These are phyloP conservation scores for Trachelus tabidus DNA, from an alignment of 2,888 invertebrate genomes.

Conservation along the genomic window DNA sequence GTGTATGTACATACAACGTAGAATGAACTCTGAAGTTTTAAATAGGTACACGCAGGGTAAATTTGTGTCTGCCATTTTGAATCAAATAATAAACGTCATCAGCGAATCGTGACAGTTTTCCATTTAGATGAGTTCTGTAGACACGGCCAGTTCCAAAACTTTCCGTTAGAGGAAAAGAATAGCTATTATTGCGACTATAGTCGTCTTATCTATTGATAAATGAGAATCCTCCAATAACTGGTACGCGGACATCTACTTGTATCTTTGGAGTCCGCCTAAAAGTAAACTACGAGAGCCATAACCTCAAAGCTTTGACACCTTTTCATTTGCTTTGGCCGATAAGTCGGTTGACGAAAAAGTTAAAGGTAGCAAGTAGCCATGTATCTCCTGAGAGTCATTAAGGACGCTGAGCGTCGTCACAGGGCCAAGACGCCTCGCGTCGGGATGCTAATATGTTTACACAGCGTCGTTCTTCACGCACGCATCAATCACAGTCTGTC, in stretches of 20 bases:
- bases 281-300: not conserved
- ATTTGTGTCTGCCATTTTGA: not conserved
- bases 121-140: too few relatives aligned
- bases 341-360: not conserved
- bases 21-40: not conserved
- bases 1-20: not conserved
- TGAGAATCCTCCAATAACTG: not conserved
- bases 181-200: not conserved
- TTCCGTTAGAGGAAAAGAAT: not conserved
- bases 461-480: constrained; percentile 55
- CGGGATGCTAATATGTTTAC: constrained; percentile 63
- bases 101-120: not conserved
- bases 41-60: not conserved
- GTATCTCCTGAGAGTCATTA: constrained; percentile 49
- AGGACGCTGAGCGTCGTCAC: constrained; percentile 34
- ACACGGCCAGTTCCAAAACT: not conserved
- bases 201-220: not conserved
- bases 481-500: constrained; percentile 62
- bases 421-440: constrained; percentile 22
- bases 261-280: not conserved
- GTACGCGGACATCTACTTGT: not conserved
- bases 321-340: not conserved
- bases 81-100: not conserved
- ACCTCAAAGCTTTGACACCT: not conserved
- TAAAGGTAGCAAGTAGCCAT: not conserved